A percentile compares a stretch with the other conserved stretches of the same genome.
Evolutionary conservation across 2,797 vertebrate genomes (phyloP).

Genomic region (Neopelma chrysocephalum): DNA sequence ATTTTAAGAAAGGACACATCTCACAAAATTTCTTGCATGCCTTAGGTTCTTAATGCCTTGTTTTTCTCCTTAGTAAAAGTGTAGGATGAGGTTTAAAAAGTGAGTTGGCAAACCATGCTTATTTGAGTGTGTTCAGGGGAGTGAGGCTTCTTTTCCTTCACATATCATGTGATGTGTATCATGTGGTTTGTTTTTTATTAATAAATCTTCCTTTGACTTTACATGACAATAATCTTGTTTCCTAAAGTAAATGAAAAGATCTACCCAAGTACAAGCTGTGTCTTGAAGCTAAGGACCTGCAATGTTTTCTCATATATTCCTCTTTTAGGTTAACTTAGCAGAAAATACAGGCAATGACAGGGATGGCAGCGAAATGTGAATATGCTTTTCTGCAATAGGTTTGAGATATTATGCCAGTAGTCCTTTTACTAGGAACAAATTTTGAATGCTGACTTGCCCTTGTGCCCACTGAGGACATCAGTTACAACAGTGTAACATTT

Average conservation of each 20-base stretch:
- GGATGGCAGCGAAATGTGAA: not conserved
- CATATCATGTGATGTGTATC: accelerated
- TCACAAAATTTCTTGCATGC: not conserved
- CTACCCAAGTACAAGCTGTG: not conserved
- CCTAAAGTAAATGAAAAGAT: not conserved
- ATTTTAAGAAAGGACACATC: not conserved
- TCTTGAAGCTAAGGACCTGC: not conserved
- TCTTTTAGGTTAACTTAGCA: not conserved
- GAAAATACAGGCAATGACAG: not conserved
- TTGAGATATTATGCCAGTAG: not conserved
- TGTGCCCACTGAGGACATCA: accelerated
- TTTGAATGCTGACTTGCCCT: not conserved
- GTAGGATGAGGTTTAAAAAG: not conserved
- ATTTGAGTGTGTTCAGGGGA: not conserved
- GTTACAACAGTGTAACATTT: not conserved
- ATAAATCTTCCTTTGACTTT: not conserved
- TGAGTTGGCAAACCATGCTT: not conserved
- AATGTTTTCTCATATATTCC: not conserved
- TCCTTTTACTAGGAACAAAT: not conserved
- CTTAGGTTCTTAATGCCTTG: not conserved
- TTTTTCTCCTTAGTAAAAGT: not conserved
- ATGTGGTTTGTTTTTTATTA: not conserved
- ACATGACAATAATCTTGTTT: not conserved
- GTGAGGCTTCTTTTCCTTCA: not conserved
- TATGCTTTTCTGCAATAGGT: not conserved